These are phyloP conservation scores for Tricholaema leucomelas DNA, from an alignment of 2,113 vertebrate genomes.

Conservation along the genomic window DNA sequence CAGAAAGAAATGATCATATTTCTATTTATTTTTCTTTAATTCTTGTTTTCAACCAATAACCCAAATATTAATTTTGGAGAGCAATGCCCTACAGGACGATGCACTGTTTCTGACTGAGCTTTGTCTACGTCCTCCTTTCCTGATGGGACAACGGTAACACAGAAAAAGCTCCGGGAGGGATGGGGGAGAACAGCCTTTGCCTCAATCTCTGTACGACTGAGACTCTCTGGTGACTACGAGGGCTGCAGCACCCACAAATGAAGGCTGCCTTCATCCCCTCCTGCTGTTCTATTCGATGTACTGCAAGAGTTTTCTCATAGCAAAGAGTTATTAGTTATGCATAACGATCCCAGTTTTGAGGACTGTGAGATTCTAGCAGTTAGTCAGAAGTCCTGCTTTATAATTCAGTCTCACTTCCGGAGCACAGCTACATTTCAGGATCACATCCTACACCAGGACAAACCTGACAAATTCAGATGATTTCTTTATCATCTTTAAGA, in stretches of 20 bases:
- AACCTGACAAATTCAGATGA: not conserved
- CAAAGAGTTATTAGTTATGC: not conserved
- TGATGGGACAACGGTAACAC: rapidly evolving
- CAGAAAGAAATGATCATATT: not conserved
- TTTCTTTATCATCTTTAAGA: not conserved
- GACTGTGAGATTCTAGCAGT: not conserved
- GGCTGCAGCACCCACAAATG: not conserved
- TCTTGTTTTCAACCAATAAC: not conserved
- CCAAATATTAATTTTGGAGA: not conserved
- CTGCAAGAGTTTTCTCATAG: not conserved
- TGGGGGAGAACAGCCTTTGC: not conserved
- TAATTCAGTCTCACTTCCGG: not conserved
- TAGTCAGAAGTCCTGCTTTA: not conserved
- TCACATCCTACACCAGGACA: not conserved
- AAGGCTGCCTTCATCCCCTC: not conserved
- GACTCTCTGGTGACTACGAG: not conserved
- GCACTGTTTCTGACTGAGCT: not conserved
- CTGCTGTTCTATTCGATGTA: not conserved
- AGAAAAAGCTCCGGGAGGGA: not conserved
- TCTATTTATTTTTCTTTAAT: not conserved
- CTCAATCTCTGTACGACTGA: not conserved
- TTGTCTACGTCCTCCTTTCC: not conserved
- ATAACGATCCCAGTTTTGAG: not conserved
- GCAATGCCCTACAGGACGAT: not conserved
- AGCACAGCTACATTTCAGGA: not conserved